These are phyloP conservation scores for Mellivora capensis DNA, from an alignment of 2,113 vertebrate genomes.

Conservation along the genomic window DNA sequence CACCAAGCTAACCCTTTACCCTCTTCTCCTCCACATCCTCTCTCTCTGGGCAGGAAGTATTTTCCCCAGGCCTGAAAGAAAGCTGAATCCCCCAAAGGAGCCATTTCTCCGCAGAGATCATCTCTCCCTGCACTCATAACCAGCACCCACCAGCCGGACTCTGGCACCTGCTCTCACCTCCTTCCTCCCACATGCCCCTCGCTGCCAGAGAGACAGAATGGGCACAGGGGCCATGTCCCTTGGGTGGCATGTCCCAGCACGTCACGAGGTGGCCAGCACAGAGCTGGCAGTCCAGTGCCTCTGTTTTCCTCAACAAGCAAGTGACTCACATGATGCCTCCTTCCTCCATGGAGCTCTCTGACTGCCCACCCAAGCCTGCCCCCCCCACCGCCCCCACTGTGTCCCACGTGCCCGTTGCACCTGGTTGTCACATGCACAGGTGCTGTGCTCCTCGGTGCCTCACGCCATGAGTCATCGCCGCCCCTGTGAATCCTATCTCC, in stretches of 20 bases:
- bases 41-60: background rate
- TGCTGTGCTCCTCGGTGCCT: background rate
- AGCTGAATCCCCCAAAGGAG: background rate
- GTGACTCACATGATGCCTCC: background rate
- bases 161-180: background rate
- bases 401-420: background rate
- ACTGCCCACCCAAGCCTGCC: background rate
- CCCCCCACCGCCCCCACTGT: background rate
- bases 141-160: background rate
- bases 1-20: no score
- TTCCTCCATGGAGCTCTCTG: background rate
- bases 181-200: background rate
- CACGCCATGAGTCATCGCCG: background rate
- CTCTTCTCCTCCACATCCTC: background rate
- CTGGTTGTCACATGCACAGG: rapidly evolving
- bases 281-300: background rate
- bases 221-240: background rate
- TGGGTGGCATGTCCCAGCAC: rapidly evolving
- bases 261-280: rapidly evolving
- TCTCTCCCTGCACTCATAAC: background rate
- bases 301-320: background rate
- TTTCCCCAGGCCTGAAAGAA: background rate
- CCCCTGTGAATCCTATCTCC: background rate
- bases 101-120: background rate
- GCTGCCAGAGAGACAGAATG: background rate